Evolutionary conservation across 2,888 invertebrate genomes (phyloP).

Genomic region (Meiosimyza decipiens): DNA sequence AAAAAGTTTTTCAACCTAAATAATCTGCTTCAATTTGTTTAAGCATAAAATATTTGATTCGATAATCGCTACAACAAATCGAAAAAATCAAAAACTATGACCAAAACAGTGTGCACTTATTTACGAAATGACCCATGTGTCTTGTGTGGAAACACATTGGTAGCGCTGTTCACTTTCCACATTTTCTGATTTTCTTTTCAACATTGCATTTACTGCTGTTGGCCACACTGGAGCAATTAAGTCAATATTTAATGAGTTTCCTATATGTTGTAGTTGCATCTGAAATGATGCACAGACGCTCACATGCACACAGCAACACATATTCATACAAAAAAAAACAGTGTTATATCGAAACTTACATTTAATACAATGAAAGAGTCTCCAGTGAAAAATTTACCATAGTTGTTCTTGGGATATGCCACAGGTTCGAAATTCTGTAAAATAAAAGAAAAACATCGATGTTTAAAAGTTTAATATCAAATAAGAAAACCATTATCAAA

Average conservation of each 20-base stretch:
- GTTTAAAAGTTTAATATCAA: conserved; percentile 14
- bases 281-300: neutral
- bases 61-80: no score
- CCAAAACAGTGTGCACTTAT: no score
- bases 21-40: no score
- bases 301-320: neutral
- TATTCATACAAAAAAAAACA: neutral
- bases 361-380: conserved; percentile 87
- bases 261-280: conserved; percentile 34
- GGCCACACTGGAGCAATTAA: conserved; percentile 48
- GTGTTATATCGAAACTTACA: conserved; percentile 70
- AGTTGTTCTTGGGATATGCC: conserved; percentile 75
- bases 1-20: no score
- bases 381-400: conserved; percentile 86
- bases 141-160: no score
- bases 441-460: conserved; percentile 34
- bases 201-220: conserved; percentile 13
- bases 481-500: conserved; percentile 8
- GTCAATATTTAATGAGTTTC: conserved; percentile 49
- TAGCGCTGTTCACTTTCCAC: neutral
- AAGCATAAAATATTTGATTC: no score
- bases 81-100: no score
- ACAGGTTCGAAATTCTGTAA: conserved; percentile 83
- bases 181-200: conserved; percentile 23
- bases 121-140: no score